A percentile compares a stretch with the other conserved stretches of the same genome.
Evolutionary conservation across 2,888 invertebrate genomes (phyloP).

Genomic region (Nudaria mundana): DNA sequence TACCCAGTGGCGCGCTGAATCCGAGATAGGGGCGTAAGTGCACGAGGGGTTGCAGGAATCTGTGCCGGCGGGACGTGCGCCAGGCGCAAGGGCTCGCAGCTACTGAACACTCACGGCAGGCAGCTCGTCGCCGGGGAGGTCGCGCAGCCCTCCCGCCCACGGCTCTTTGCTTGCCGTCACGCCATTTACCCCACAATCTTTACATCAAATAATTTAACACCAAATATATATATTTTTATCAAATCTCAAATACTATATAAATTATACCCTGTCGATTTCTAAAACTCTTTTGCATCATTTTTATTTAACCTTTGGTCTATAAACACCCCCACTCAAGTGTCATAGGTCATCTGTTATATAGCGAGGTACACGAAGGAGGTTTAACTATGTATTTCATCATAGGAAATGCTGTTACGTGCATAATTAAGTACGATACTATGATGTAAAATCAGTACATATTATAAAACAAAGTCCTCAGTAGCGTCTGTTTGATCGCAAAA

Average conservation of each 20-base stretch:
- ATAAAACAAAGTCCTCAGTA: no score
- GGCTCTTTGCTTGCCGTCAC: constrained; percentile 54
- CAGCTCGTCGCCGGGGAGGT: constrained; percentile 23
- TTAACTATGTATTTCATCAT: no score
- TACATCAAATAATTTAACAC: constrained; percentile 61
- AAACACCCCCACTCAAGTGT: constrained; percentile 20
- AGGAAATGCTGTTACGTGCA: neutral
- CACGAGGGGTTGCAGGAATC: constrained; percentile 30
- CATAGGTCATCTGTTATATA: constrained; percentile 37
- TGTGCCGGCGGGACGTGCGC: constrained; percentile 62
- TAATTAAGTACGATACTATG: neutral
- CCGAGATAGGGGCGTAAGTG: constrained; percentile 28
- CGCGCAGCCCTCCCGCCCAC: constrained; percentile 63
- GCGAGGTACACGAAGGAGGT: neutral
- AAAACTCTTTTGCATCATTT: constrained; percentile 8
- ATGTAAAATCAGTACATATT: no score
- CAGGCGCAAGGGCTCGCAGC: constrained; percentile 63
- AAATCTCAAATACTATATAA: constrained; percentile 32
- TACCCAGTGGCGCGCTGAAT: constrained; percentile 20
- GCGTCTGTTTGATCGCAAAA: no score
- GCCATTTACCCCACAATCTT: constrained; percentile 69
- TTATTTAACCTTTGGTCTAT: neutral
- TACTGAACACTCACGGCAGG: constrained; percentile 62
- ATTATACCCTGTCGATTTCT: constrained; percentile 26
- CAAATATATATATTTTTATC: constrained; percentile 41